These are phyloP conservation scores for Falco berigora DNA, from an alignment of 2,797 vertebrate species.

Conservation along the genomic window DNA sequence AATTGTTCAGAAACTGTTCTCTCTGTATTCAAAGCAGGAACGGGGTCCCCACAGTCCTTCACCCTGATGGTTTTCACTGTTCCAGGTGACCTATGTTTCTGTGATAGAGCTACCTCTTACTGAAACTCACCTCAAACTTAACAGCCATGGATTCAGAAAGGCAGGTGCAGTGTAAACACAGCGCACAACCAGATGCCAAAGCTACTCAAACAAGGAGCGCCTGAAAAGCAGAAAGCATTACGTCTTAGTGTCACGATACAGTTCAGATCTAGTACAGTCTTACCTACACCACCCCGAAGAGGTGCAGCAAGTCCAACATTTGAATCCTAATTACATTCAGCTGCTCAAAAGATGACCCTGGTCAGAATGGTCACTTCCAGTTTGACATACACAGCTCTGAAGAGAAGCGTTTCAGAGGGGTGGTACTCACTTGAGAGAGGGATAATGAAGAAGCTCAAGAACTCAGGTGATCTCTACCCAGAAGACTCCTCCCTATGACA, in stretches of 20 bases:
- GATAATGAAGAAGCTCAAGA: neutral
- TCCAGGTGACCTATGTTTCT: neutral
- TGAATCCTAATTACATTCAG: neutral
- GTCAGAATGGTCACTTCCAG: neutral
- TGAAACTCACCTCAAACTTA: neutral
- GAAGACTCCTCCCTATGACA: neutral
- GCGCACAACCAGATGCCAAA: conserved; percentile 16
- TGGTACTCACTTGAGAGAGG: neutral
- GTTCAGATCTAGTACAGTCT: neutral
- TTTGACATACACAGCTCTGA: neutral
- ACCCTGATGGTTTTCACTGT: neutral
- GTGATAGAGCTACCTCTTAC: neutral
- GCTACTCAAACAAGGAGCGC: neutral
- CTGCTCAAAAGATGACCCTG: neutral
- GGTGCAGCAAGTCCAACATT: neutral
- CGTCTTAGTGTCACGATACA: neutral
- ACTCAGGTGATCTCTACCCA: neutral
- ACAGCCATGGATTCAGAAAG: neutral
- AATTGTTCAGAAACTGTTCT: neutral
- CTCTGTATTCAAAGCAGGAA: neutral
- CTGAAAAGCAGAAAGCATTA: conserved; percentile 52
- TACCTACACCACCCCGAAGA: neutral
- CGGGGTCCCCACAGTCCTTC: neutral
- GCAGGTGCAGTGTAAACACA: conserved; percentile 12
- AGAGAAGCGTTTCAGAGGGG: neutral